Conservation (phyloP, 2,888 invertebrate species). For the Synanthedon vespiformis region DNA sequence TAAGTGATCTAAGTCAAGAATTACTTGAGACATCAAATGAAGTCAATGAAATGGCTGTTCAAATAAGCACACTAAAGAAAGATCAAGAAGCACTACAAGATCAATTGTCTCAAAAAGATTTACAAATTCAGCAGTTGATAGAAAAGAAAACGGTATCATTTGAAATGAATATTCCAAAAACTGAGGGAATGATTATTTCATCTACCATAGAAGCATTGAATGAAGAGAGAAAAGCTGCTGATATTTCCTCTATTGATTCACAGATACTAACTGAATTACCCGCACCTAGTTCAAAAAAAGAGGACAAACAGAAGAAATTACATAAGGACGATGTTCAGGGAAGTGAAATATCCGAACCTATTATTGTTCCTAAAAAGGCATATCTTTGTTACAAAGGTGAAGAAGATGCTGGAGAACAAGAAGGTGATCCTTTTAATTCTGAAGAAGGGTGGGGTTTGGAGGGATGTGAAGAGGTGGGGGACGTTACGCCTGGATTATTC, state of each 20-base stretch:
- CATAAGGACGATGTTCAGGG: conserved; percentile 7
- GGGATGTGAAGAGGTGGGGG: conserved; percentile 34
- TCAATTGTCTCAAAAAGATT: conserved; percentile 35
- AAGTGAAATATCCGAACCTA: conserved; percentile 29
- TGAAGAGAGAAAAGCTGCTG: conserved; percentile 24
- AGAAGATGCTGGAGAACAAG: conserved; percentile 16
- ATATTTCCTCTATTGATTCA: conserved; percentile 45
- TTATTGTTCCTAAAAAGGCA: conserved; percentile 65
- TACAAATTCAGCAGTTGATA: conserved; percentile 41
- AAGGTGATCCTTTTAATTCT: conserved; percentile 50
- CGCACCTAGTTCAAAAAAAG: conserved; percentile 18
- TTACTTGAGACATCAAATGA: conserved; percentile 20
- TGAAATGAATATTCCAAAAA: conserved; percentile 64
- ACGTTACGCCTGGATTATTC: conserved; percentile 51
- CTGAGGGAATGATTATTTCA: conserved; percentile 61
- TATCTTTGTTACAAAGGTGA: conserved; percentile 61
- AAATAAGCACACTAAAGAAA: conserved; percentile 25
- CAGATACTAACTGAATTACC: conserved; percentile 44
- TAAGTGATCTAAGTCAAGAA: conserved; percentile 41
- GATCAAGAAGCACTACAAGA: conserved; percentile 31
- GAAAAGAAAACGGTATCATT: conserved; percentile 49
- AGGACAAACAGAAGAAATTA: conserved; percentile 22
- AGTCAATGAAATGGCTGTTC: conserved; percentile 21
- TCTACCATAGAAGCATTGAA: conserved; percentile 53
- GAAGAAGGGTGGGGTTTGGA: conserved; percentile 62